Base-by-base conservation (phyloP, 53 echinoderm and acorn worm genomes). In the Apostichopus leukothele region DNA sequence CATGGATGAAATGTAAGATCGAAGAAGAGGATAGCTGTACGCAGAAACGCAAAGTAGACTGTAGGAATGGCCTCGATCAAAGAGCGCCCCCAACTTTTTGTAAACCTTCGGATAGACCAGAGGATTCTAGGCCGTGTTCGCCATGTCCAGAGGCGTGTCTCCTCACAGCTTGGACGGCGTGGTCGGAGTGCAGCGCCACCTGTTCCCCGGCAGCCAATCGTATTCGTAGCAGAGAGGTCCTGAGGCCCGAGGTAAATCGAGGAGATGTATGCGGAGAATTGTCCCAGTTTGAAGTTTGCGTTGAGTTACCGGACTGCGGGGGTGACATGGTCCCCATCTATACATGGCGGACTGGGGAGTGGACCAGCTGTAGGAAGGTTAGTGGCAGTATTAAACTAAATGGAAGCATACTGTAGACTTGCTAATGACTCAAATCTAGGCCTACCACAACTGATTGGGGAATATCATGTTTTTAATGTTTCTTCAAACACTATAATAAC, bases 281-380 rank as follows among this genome's bases (percentile, higher is more conserved):
- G 50, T 92, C 97, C 12, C 79, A 97, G 78, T 86, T 89, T 16
- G 88, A 89, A 22, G 4, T 57, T 7, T 94, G 93, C 76, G 5
- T 52, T 20, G 91, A 93, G 16, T 60, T 93, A 51, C 91, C 86
- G 0, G 96, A 93, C 51, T 96, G 96, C 61, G 77, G 89, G 57
- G 83, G 89, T 16, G 93, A 93, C 71, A 78, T 92, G 66, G 27
- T 87, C 13, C 92, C 92, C 4, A 66, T 91, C 26, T 95, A 92
- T 53, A 93, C 92, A 8, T 97, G 97, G 97, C 91, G 95, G 84
- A 95, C 92, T 67, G 94, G 92, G 5, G 95, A 93, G 59, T 97
- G 97, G 97, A 97, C 94, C 7, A 97, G 97, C 81, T 97, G 97
- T 85, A 88, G 97, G 91, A 90, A 97, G 95, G 97, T 96, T 79